Evolutionary conservation across 2,797 vertebrate genomes (phyloP).

Genomic region (Melanotaenia maccullochi): DNA sequence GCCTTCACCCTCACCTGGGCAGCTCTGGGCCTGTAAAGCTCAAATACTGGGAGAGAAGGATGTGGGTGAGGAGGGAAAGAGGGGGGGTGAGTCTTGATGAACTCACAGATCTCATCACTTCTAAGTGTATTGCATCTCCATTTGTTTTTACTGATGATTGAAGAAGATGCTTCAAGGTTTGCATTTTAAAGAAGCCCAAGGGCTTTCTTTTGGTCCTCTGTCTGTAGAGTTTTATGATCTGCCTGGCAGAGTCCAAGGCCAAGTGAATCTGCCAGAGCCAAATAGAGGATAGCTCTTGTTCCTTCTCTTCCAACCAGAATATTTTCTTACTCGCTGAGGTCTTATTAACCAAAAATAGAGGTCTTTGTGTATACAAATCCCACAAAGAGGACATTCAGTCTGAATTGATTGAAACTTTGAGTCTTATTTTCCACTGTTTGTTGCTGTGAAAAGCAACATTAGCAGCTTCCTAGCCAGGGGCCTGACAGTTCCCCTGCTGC

Average conservation of each 20-base stretch:
- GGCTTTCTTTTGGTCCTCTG: constrained; percentile 56
- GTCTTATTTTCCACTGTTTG: constrained; percentile 50
- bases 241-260: constrained; percentile 62
- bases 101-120: constrained; percentile 75
- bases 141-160: constrained; percentile 57
- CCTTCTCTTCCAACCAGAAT: constrained; percentile 31
- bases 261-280: constrained; percentile 46
- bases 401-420: constrained; percentile 18
- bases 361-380: constrained; percentile 31
- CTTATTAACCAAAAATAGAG: constrained; percentile 41
- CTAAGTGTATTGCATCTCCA: constrained; percentile 52
- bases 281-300: constrained; percentile 31
- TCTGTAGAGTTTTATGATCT: constrained; percentile 69
- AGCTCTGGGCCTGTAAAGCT: constrained; percentile 76
- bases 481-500: constrained; percentile 64
- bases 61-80: constrained; percentile 19
- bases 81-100: constrained; percentile 58
- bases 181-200: constrained; percentile 64
- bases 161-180: constrained; percentile 48
- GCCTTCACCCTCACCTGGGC: constrained; percentile 76
- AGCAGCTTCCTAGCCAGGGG: constrained; percentile 61
- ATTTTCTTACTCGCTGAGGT: constrained; percentile 32
- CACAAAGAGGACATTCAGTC: constrained; percentile 21
- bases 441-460: constrained; percentile 50
- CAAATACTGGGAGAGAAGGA: constrained; percentile 39